Conservation (phyloP, 2,888 invertebrate species). For the Ceramica pisi region DNA sequence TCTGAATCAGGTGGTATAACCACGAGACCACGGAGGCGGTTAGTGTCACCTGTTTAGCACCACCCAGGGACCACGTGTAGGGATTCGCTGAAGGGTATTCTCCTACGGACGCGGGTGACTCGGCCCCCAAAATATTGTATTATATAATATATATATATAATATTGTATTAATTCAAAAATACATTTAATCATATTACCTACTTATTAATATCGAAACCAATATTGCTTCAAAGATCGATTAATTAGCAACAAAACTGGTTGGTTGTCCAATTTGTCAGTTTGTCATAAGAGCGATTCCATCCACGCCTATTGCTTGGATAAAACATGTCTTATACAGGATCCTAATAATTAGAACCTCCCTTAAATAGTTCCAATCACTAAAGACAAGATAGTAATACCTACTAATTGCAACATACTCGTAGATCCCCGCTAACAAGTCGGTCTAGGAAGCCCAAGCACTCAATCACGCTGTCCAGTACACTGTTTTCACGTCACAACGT, state of each 20-base stretch:
- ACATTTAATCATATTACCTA: too few species aligned
- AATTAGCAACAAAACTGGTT: not conserved
- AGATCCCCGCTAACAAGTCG: conserved; percentile 41
- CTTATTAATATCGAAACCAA: too few species aligned
- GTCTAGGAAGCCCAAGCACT: conserved; percentile 33
- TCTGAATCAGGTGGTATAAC: too few species aligned
- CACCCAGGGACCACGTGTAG: too few species aligned
- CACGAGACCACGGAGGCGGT: too few species aligned
- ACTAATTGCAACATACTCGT: conserved; percentile 1
- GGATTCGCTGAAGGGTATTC: too few species aligned
- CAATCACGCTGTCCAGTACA: conserved; percentile 46
- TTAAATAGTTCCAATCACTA: not conserved
- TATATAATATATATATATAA: too few species aligned
- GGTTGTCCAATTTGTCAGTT: too few species aligned
- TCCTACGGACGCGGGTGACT: too few species aligned
- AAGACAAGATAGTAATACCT: not conserved
- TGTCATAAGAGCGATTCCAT: not conserved
- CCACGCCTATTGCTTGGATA: not conserved
- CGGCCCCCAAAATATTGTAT: too few species aligned
- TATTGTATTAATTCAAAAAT: too few species aligned
- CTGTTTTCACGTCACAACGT: conserved; percentile 41
- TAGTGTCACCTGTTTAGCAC: too few species aligned
- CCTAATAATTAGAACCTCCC: not conserved
- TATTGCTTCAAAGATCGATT: not conserved
- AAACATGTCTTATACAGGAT: not conserved